Evolutionary conservation across 92 coral and sea anemone genomes (phyloP).

Genomic region (Metridium senile): DNA sequence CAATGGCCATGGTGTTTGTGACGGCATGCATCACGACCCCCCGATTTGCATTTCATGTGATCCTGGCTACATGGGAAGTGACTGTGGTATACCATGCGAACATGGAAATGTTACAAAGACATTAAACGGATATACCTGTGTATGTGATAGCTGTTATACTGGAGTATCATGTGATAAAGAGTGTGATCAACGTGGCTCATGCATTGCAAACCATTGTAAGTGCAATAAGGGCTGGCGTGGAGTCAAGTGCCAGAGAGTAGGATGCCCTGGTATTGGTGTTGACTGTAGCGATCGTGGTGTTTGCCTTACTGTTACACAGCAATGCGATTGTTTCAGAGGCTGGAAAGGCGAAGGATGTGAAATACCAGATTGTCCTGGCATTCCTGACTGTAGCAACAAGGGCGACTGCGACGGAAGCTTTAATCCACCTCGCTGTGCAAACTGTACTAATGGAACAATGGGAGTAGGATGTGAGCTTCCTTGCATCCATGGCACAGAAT

Average conservation of each 20-base stretch:
- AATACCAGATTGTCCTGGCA: constrained; percentile 65
- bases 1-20: constrained; percentile 60
- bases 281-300: constrained; percentile 69
- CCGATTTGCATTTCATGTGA: constrained; percentile 62
- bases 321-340: constrained; percentile 64
- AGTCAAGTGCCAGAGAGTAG: constrained; percentile 55
- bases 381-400: constrained; percentile 59
- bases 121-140: constrained; percentile 25
- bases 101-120: constrained; percentile 45
- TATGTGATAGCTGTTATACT: constrained; percentile 52
- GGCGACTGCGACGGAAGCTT: constrained; percentile 54
- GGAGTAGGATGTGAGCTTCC: constrained; percentile 64
- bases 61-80: constrained; percentile 53
- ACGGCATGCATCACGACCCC: constrained; percentile 57
- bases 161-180: constrained; percentile 66
- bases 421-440: constrained; percentile 65
- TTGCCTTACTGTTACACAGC: constrained; percentile 57
- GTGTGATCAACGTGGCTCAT: constrained; percentile 60
- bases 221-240: constrained; percentile 72
- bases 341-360: constrained; percentile 72
- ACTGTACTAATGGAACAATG: constrained; percentile 66
- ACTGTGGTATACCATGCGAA: constrained; percentile 58
- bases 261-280: constrained; percentile 57
- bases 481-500: constrained; percentile 57
- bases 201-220: constrained; percentile 42